A percentile compares a stretch with the other conserved stretches of the same genome.
phyloP scores from a whole-genome alignment of 2,888 invertebrate species.

The Gasteruption jaculator region DNA sequence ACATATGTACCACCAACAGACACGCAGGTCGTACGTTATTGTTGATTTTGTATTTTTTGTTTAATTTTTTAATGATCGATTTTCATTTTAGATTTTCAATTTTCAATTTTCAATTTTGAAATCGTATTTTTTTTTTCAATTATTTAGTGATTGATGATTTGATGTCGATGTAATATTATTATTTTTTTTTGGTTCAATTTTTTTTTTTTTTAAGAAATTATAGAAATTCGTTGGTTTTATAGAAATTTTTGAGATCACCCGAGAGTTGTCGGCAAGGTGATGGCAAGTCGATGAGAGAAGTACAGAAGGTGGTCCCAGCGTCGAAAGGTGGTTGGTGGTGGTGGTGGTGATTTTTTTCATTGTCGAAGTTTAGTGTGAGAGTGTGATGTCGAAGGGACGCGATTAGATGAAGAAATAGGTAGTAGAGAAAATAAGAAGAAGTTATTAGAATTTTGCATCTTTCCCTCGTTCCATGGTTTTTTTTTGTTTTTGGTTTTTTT shows the following conservation, averaged over 20 bases:
- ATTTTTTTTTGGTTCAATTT: conserved; percentile 18
- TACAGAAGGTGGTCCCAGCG: conserved; percentile 43
- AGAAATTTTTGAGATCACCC: too few species aligned
- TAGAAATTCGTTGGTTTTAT: conserved; percentile 22
- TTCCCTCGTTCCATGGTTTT: conserved; percentile 27
- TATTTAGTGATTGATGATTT: conserved; percentile 13
- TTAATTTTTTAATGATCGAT: conserved; percentile 30
- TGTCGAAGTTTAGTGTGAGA: conserved; percentile 39
- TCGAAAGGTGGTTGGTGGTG: conserved; percentile 39
- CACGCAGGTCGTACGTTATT: conserved; percentile 44
- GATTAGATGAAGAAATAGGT: conserved; percentile 43
- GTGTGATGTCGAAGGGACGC: conserved; percentile 41
- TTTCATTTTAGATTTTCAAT: conserved; percentile 24
- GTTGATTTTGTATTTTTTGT: conserved; percentile 28
- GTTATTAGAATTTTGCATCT: conserved; percentile 43
- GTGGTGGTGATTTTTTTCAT: conserved; percentile 23
- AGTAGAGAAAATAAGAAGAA: conserved; percentile 43
- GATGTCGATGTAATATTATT: conserved; percentile 19
- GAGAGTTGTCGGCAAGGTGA: too few species aligned
- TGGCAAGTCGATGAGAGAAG: conserved; percentile 36
- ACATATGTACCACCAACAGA: conserved; percentile 50
- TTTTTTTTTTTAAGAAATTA: conserved; percentile 18
- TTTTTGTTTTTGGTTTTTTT: conserved; percentile 12
- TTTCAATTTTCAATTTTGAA: too few species aligned
- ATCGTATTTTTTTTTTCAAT: conserved; percentile 14